Percentiles rank a stretch among this genome's conserved stretches.
Conservation (phyloP, 2,888 invertebrate genomes). For the Beris chalybata region DNA sequence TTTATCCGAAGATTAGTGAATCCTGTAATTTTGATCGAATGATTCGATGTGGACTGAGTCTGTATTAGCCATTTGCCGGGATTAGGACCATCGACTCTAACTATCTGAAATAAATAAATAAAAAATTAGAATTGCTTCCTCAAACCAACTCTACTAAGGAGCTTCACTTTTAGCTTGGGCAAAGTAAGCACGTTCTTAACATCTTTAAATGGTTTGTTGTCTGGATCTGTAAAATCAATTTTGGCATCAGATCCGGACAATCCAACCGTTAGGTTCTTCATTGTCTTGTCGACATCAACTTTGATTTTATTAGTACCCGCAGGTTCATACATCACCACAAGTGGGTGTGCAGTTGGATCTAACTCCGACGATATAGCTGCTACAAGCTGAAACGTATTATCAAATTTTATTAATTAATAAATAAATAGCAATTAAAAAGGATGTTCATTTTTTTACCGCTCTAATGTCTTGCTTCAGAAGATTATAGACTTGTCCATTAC, state of each 20-base stretch:
- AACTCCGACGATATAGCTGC: slow-evolving; percentile 65
- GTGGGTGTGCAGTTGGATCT: slow-evolving; percentile 65
- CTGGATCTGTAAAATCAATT: slow-evolving; percentile 54
- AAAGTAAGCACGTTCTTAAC: background rate
- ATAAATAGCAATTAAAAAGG: background rate
- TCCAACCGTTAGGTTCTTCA: slow-evolving; percentile 70
- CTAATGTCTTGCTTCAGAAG: slow-evolving; percentile 71
- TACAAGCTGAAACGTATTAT: slow-evolving; percentile 59
- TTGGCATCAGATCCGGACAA: slow-evolving; percentile 64
- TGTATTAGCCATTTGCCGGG: slow-evolving; percentile 68
- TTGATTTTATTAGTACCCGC: slow-evolving; percentile 45
- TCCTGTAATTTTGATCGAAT: slow-evolving; percentile 69
- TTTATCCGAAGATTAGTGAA: slow-evolving; percentile 66
- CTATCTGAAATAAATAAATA: slow-evolving; percentile 44
- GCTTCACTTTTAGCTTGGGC: background rate
- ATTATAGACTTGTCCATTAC: slow-evolving; percentile 73
- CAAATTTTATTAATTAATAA: too few species aligned
- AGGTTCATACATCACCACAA: slow-evolving; percentile 58
- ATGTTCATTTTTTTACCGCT: slow-evolving; percentile 57
- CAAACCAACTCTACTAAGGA: background rate
- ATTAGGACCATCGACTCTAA: slow-evolving; percentile 66
- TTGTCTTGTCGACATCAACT: slow-evolving; percentile 66
- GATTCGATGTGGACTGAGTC: slow-evolving; percentile 62
- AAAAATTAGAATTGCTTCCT: background rate
- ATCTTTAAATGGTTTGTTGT: background rate